Base-by-base conservation (phyloP, 2,888 invertebrate genomes). In the Ochropleura plecta region DNA sequence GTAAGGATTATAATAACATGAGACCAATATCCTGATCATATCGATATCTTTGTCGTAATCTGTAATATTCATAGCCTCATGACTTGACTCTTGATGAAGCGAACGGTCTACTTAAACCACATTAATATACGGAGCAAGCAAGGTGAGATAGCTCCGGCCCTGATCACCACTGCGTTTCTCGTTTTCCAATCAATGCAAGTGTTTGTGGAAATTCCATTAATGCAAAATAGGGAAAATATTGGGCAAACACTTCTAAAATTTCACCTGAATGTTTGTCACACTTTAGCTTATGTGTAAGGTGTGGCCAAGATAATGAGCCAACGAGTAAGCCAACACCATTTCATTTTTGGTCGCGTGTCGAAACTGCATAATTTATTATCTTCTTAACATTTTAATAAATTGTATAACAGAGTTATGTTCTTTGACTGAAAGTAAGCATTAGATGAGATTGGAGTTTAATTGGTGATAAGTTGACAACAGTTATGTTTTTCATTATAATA, bases 221-320 rank as follows among this genome's bases (percentile, higher is more conserved):
- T 83, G 81, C 63, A 60, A 84, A 83, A 70, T 42, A 84, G 71
- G 63, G 84, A 73, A 73, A 83, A 51, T 16, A 73, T 84, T 81
- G 73, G 73, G 20, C 73, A 83, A 83, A 77, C 64, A 55, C 42
- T 73, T 73, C 44, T 59, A 70, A 48, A 84, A 64, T 84, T 84
- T 84, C 84, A 71, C 69, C 66, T 51, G 64, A 81, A 72, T 73
- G 70, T 73, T 83, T 70, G 76, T 64, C 81, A 83, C 55, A 83
- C 69, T 60, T 60, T 42, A 14, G 42, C 7, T 42, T 10, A 63
- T 63, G 48, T 60, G 18, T 16, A 18, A 76, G 73, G 76, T 76
- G 84, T 74, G 81, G 70, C 44, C 53, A 53, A 63, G 64, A 59
- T 82, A 81, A 84, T 81, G 81, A 84, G 82, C 71, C 81, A 81